Base-by-base conservation (phyloP, 2,888 invertebrate species). In the Leptopterna dolabrata region DNA sequence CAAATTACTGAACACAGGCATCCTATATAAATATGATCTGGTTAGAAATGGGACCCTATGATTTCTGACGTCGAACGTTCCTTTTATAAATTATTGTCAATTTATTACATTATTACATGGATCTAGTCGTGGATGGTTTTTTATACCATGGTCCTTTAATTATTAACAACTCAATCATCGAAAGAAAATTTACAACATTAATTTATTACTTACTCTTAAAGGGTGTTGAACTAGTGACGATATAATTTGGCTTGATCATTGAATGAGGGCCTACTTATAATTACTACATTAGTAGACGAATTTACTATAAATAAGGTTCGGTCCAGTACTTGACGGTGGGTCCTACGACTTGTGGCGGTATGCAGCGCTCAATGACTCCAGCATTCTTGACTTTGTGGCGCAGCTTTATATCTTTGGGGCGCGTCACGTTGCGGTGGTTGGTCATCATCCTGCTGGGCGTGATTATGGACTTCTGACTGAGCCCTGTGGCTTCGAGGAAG, bases 341-440 rank as follows among this genome's bases (percentile, higher is more conserved):
- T 11, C 88, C 89, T 27, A 89, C 90, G 36, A 90, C 90, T 13
- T 90, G 91, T 27, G 92, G 91, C 47, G 91, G 91, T 76, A 92
- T 92, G 87, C 93, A 92, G 87, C 92, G 92, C 89, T 93, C 93
- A 76, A 92, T 89, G 47, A 88, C 91, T 90, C 94, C 92, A 90
- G 94, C 92, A 89, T 94, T 93, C 90, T 93, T 93, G 89, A 95
- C 94, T 91, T 94, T 95, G 85, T 94, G 95, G 90, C 95, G 93
- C 92, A 95, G 94, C 91, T 96, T 96, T 71, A 96, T 94, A 91
- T 96, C 96, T 91, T 95, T 96, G 88, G 96, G 96, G 91, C 96
- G 96, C 87, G 96, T 91, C 91, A 96, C 95, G 90, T 94, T 95
- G 91, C 95, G 95, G 91, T 96, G 96, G 91, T 95, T 96, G 91